These are phyloP conservation scores for Troilus luridus DNA, from an alignment of 2,888 invertebrate genomes.

Conservation along the genomic window DNA sequence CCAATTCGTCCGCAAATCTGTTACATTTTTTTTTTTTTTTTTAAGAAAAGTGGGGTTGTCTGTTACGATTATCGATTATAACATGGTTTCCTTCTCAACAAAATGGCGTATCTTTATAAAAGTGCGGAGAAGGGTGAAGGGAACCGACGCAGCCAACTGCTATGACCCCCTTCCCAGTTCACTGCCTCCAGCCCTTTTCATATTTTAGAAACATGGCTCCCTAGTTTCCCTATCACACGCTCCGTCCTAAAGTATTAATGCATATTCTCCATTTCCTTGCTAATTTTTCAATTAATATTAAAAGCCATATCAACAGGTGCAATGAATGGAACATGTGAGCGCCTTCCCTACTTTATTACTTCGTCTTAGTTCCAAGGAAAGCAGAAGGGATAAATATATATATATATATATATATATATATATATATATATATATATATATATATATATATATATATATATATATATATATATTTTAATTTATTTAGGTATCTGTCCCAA, in stretches of 20 bases:
- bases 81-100: neutral
- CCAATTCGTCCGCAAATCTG: no score
- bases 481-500: no score
- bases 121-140: neutral
- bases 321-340: neutral
- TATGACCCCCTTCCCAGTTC: slow-evolving; percentile 37
- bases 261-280: neutral
- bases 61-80: neutral
- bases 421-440: no score
- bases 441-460: no score
- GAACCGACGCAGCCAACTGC: neutral
- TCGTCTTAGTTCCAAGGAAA: no score
- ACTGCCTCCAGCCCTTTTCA: neutral
- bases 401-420: no score
- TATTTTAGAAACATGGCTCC: slow-evolving; percentile 38
- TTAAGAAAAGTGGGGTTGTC: no score
- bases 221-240: slow-evolving; percentile 13
- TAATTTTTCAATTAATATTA: slow-evolving; percentile 12
- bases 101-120: neutral
- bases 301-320: neutral
- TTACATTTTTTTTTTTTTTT: no score
- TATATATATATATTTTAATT: no score
- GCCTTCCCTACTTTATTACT: no score
- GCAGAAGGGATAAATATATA: no score
- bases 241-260: neutral